Evolutionary conservation across 2,113 vertebrate genomes (phyloP).

Genomic region (Eubucco bourcierii): DNA sequence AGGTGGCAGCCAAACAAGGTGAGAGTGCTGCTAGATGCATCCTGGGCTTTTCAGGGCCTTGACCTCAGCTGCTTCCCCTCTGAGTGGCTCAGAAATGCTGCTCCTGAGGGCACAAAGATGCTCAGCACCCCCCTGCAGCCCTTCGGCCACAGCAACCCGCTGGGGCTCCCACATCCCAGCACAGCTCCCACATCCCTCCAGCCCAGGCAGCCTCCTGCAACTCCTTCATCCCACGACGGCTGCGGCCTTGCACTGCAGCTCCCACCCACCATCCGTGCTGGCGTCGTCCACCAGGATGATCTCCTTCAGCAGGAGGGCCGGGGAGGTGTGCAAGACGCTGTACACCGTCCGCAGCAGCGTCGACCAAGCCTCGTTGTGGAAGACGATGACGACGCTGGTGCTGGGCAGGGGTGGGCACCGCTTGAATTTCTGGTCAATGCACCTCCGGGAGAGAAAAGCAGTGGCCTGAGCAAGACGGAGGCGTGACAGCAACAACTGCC

Average conservation of each 20-base stretch:
- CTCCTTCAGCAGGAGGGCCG: slow-evolving; percentile 86
- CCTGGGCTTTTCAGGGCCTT: accelerated
- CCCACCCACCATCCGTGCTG: slow-evolving; percentile 85
- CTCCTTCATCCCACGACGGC: background rate
- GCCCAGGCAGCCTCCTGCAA: too few species aligned
- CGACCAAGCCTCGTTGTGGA: slow-evolving; percentile 93
- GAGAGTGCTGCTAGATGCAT: accelerated
- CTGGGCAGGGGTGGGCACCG: slow-evolving; percentile 88
- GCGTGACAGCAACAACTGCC: background rate
- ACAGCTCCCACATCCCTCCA: too few species aligned
- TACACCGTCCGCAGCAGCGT: slow-evolving; percentile 90
- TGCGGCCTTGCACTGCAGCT: accelerated
- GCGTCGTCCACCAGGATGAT: slow-evolving; percentile 94
- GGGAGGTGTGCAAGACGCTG: slow-evolving; percentile 89
- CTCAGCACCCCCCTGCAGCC: accelerated
- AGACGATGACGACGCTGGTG: slow-evolving; percentile 91
- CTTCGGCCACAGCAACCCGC: accelerated
- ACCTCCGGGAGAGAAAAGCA: slow-evolving; percentile 63
- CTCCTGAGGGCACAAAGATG: background rate
- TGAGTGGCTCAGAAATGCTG: accelerated
- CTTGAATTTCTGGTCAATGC: slow-evolving; percentile 88
- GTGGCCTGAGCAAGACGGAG: accelerated
- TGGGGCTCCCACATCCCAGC: background rate
- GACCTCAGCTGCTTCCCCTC: accelerated
- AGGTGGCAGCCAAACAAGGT: accelerated